These are phyloP conservation scores for Amblyjoppa proteus DNA, from an alignment of 2,888 invertebrate species.

Conservation along the genomic window DNA sequence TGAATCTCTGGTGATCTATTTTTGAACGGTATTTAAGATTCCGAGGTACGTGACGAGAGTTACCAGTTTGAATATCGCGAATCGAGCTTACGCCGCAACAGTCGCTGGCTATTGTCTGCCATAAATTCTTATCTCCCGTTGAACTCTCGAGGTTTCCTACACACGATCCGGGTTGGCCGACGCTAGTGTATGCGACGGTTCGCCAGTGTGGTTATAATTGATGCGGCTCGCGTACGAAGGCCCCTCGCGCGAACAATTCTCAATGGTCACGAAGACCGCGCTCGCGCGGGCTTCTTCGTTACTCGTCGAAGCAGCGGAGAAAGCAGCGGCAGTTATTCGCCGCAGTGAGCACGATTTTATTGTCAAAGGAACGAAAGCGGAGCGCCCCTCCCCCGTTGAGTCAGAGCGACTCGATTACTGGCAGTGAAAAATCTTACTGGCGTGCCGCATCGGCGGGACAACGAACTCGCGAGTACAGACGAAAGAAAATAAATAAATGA, in stretches of 20 bases:
- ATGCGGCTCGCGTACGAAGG: conserved; percentile 57
- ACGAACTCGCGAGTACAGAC: background rate
- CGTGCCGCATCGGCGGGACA: conserved; percentile 1
- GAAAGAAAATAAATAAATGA: background rate
- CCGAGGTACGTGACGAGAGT: conserved; percentile 8
- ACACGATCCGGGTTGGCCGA: conserved; percentile 23
- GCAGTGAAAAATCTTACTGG: background rate
- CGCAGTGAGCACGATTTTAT: conserved; percentile 61
- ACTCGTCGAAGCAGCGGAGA: conserved; percentile 52
- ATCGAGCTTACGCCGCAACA: conserved; percentile 15
- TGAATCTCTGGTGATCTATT: background rate
- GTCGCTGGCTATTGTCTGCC: conserved; percentile 17
- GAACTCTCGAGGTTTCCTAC: conserved; percentile 17
- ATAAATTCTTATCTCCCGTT: conserved; percentile 51
- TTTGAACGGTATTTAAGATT: background rate
- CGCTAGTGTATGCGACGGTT: background rate
- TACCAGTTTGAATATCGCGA: background rate
- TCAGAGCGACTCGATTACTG: conserved; percentile 22
- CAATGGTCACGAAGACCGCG: conserved; percentile 40
- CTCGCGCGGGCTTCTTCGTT: conserved; percentile 20
- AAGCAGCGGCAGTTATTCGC: conserved; percentile 52
- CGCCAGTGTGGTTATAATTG: conserved; percentile 33
- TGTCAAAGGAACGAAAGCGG: conserved; percentile 65
- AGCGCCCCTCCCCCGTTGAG: conserved; percentile 23
- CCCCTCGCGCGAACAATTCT: conserved; percentile 44